phyloP scores from a whole-genome alignment of 2,888 invertebrate species.

The Leucophenga montana region DNA sequence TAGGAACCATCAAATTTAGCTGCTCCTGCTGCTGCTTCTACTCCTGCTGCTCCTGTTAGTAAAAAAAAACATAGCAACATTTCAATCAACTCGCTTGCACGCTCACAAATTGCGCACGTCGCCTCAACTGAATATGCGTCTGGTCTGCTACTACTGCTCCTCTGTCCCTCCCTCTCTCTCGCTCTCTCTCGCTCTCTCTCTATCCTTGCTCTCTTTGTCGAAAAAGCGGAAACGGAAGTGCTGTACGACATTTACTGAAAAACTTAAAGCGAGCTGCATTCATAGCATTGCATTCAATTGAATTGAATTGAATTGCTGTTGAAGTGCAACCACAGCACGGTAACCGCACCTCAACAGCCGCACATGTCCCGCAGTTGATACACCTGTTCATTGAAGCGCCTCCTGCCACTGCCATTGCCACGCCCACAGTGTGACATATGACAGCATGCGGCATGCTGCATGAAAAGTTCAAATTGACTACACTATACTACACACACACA shows the following conservation, averaged over 20 bases:
- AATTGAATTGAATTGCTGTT: constrained; percentile 42
- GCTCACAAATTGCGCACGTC: constrained; percentile 22
- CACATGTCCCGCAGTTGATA: constrained; percentile 1
- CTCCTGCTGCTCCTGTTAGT: neutral
- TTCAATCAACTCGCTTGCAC: constrained; percentile 17
- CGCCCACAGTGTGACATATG: neutral
- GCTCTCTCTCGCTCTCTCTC: no score
- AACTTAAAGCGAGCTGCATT: constrained; percentile 9
- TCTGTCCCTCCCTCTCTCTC: no score
- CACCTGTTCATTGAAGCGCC: neutral
- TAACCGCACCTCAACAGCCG: constrained; percentile 49
- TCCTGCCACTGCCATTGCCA: neutral
- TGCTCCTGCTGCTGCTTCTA: no score
- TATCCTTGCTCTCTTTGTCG: no score
- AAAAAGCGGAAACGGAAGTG: constrained; percentile 6
- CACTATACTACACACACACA: no score
- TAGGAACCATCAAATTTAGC: constrained; percentile 5
- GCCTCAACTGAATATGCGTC: neutral
- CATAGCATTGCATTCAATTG: neutral
- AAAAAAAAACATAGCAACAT: constrained; percentile 6
- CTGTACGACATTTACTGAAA: neutral
- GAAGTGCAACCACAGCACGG: constrained; percentile 54
- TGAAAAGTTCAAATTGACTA: no score
- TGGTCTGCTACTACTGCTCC: no score
- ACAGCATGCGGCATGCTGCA: neutral